Evolutionary conservation across 2,888 invertebrate genomes (phyloP).

Genomic region (Andrena haemorrhoa): DNA sequence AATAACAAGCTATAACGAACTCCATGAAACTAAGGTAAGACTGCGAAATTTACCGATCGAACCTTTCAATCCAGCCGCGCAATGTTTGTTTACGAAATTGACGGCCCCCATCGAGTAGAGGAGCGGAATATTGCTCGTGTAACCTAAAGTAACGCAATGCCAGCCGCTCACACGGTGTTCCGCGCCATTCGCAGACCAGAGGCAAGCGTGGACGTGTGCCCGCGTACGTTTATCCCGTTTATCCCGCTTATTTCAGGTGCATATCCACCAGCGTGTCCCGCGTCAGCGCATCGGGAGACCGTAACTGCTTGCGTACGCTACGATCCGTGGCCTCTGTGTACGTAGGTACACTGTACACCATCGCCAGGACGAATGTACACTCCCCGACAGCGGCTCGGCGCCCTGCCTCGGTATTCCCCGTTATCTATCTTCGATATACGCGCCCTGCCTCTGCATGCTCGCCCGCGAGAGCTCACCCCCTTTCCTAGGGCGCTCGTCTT

Average conservation of each 20-base stretch:
- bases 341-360: neutral
- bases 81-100: conserved; percentile 30
- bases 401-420: conserved; percentile 28
- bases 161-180: conserved; percentile 1
- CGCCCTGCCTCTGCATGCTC: neutral
- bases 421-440: conserved; percentile 51
- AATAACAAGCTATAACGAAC: too few species aligned
- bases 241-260: conserved; percentile 53
- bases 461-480: conserved; percentile 8
- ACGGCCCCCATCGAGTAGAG: neutral
- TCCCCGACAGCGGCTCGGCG: neutral
- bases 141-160: conserved; percentile 9
- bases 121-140: conserved; percentile 19
- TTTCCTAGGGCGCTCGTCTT: neutral
- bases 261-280: conserved; percentile 24
- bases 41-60: too few species aligned
- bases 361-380: conserved; percentile 17
- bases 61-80: neutral
- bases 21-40: neutral
- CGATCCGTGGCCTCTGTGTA: conserved; percentile 34
- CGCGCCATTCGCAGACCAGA: conserved; percentile 1
- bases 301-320: conserved; percentile 29
- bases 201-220: neutral
- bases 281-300: conserved; percentile 34
- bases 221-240: conserved; percentile 40